A percentile compares a stretch with the other conserved stretches of the same genome.
Conservation (phyloP, 2,888 invertebrate genomes). For the Stenodera caucasica region DNA sequence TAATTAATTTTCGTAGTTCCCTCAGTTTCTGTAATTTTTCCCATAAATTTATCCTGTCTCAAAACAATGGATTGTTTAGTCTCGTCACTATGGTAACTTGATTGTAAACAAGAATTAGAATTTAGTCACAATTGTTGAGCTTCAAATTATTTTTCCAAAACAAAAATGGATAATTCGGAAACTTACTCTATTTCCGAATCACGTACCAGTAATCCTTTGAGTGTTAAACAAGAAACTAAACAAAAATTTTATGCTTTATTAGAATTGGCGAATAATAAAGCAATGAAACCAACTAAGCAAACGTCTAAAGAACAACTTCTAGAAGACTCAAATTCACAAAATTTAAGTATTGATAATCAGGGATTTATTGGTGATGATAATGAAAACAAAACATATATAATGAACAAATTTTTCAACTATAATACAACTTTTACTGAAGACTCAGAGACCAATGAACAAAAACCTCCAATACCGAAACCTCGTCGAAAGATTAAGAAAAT, state of each 20-base stretch:
- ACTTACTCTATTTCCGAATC: constrained; percentile 7
- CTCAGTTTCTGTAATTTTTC: not conserved
- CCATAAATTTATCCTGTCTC: too few relatives aligned
- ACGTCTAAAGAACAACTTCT: constrained; percentile 20
- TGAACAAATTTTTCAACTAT: constrained; percentile 42
- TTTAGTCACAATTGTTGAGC: too few relatives aligned
- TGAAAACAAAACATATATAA: constrained; percentile 33
- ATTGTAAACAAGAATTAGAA: not conserved
- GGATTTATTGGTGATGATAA: constrained; percentile 17
- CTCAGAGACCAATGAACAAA: not conserved
- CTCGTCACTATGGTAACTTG: not conserved
- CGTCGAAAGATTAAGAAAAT: constrained; percentile 32
- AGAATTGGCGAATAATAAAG: constrained; percentile 37
- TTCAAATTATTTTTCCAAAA: too few relatives aligned
- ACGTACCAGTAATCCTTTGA: constrained; percentile 16
- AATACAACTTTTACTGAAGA: not conserved
- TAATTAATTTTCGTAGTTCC: not conserved
- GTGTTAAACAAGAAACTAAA: constrained; percentile 45
- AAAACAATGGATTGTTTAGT: not conserved
- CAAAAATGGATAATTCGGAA: constrained; percentile 1
- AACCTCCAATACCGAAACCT: constrained; percentile 44
- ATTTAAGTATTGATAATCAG: constrained; percentile 21
- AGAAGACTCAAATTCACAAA: constrained; percentile 13
- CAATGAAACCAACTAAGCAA: constrained; percentile 4
- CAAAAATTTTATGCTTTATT: constrained; percentile 46